Conservation (phyloP, 2,797 vertebrate genomes). For the Enteromius afrohamiltoni region DNA sequence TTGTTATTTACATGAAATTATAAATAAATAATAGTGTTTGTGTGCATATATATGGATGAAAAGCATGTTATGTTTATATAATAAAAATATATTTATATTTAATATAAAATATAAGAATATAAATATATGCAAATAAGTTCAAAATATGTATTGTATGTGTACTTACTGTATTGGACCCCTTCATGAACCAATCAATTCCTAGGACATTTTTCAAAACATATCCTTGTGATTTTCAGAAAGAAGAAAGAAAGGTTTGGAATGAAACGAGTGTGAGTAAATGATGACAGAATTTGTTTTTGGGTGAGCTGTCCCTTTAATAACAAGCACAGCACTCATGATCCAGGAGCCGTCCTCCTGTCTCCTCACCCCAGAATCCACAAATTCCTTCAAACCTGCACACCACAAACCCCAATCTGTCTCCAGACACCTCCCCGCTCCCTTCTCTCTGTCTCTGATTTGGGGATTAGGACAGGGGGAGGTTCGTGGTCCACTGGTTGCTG, state of each 20-base stretch:
- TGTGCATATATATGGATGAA: too few relatives aligned
- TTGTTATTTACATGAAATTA: too few relatives aligned
- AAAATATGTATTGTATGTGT: too few relatives aligned
- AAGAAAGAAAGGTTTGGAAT: neutral
- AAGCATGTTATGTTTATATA: too few relatives aligned
- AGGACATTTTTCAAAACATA: neutral
- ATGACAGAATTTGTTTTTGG: neutral
- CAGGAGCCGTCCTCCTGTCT: neutral
- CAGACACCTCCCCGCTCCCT: conserved; percentile 18
- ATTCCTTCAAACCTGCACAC: conserved; percentile 43
- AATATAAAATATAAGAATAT: too few relatives aligned
- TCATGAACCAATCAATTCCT: neutral
- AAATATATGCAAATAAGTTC: too few relatives aligned
- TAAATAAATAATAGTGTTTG: too few relatives aligned
- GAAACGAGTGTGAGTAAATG: neutral
- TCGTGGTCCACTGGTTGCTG: conserved; percentile 56
- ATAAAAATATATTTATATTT: too few relatives aligned
- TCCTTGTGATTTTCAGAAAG: neutral
- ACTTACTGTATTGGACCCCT: neutral
- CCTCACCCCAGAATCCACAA: conserved; percentile 10
- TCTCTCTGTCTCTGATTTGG: conserved; percentile 46
- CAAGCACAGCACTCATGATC: conserved; percentile 2
- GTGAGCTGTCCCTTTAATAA: neutral
- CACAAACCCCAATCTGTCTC: conserved; percentile 37
- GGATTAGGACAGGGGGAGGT: conserved; percentile 53